These are phyloP conservation scores for Sycophaga agraensis DNA, from an alignment of 1,140 invertebrate species.

Conservation along the genomic window DNA sequence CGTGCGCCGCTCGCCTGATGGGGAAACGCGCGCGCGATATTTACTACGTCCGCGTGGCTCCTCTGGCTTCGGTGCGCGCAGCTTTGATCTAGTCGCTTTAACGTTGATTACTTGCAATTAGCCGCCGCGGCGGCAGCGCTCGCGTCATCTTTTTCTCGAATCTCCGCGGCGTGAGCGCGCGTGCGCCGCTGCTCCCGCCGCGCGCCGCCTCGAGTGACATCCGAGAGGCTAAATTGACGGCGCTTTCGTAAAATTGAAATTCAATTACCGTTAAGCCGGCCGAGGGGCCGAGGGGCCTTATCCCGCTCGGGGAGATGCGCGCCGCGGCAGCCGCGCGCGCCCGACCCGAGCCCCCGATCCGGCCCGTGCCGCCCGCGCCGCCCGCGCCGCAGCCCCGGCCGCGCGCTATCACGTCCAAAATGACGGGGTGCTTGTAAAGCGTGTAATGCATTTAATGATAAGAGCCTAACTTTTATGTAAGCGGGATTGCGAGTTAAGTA, in stretches of 20 bases:
- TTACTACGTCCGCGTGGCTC: conserved; percentile 4
- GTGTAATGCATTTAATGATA: neutral
- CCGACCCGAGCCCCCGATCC: too few species aligned
- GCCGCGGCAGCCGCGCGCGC: too few species aligned
- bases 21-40: conserved; percentile 17
- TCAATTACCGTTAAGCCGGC: conserved; percentile 22
- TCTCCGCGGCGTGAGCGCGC: neutral
- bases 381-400: too few species aligned
- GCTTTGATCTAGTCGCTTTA: conserved; percentile 30
- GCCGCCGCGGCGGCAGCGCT: neutral
- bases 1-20: conserved; percentile 1
- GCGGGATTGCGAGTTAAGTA: neutral
- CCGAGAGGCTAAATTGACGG: conserved; percentile 15
- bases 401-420: too few species aligned
- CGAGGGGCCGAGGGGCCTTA: too few species aligned
- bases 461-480: neutral
- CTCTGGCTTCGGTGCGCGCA: conserved; percentile 9
- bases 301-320: too few species aligned
- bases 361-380: too few species aligned
- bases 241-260: conserved; percentile 25
- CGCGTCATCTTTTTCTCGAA: conserved; percentile 18
- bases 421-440: neutral
- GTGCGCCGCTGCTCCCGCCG: neutral
- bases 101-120: conserved; percentile 32
- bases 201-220: conserved; percentile 18